A percentile compares a stretch with the other conserved stretches of the same genome.
phyloP scores from a whole-genome alignment of 1,140 invertebrate species.

The Sipha flava region DNA sequence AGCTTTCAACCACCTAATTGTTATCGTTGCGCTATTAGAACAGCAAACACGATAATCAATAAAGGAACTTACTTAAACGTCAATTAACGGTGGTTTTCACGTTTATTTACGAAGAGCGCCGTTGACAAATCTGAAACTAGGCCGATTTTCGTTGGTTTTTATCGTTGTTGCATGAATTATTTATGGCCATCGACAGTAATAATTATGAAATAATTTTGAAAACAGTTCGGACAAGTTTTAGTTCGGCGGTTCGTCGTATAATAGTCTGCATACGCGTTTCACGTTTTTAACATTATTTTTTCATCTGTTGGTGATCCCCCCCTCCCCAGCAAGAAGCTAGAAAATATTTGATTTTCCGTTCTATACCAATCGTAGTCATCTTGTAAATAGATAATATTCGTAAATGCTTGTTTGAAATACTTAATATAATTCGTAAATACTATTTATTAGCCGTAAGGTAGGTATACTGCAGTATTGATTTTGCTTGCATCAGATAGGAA shows the following conservation, averaged over 20 bases:
- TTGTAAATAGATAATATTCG: no score
- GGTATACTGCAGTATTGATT: no score
- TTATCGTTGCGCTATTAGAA: not conserved
- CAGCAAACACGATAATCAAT: not conserved
- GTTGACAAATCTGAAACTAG: not conserved
- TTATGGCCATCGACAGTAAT: not conserved
- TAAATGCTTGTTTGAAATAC: no score
- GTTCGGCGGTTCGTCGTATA: not conserved
- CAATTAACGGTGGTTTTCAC: not conserved
- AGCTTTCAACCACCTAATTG: not conserved
- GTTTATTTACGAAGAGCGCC: not conserved
- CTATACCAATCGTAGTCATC: no score
- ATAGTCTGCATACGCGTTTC: not conserved
- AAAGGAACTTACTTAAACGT: not conserved
- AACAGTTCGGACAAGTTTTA: not conserved
- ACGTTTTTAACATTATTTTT: not conserved
- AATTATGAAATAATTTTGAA: not conserved
- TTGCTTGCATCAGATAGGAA: no score
- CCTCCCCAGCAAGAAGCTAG: no score
- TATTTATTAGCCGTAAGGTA: no score
- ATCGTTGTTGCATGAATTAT: not conserved
- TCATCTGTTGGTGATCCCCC: not conserved
- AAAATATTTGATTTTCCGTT: no score
- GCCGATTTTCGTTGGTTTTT: not conserved
- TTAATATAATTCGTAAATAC: no score